Evolutionary conservation across 2,888 invertebrate species (phyloP).

Genomic region (Ornithoptera alexandrae): DNA sequence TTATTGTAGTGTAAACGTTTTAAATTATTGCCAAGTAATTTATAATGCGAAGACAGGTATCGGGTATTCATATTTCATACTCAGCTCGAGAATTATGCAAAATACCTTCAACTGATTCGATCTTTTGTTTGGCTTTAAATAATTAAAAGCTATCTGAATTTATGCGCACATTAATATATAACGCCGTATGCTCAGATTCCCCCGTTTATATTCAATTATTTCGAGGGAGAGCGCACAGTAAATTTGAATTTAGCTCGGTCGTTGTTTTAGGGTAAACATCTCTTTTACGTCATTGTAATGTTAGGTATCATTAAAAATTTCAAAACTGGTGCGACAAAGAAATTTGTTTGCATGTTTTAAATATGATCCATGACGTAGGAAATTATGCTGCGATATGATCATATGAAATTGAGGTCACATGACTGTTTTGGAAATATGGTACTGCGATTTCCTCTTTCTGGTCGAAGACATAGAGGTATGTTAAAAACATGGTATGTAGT

Average conservation of each 20-base stretch:
- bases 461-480: no score
- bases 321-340: no score
- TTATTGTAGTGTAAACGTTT: not conserved
- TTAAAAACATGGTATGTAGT: no score
- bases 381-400: no score
- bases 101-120: slow-evolving; percentile 46
- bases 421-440: no score
- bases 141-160: slow-evolving; percentile 51
- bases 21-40: slow-evolving; percentile 25
- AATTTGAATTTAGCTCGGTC: slow-evolving; percentile 19
- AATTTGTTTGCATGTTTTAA: no score
- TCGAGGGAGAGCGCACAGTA: slow-evolving; percentile 6
- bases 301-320: no score
- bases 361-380: no score
- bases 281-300: not conserved
- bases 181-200: slow-evolving; percentile 17
- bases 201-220: slow-evolving; percentile 18
- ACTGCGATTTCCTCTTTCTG: no score
- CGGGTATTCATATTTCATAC: slow-evolving; percentile 37
- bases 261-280: slow-evolving; percentile 5
- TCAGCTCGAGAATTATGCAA: slow-evolving; percentile 46
- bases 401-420: no score
- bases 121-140: slow-evolving; percentile 49
- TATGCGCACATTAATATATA: slow-evolving; percentile 43
- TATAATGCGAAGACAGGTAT: slow-evolving; percentile 22